These are phyloP conservation scores for Cryptotis parvus DNA, from an alignment of 2,113 vertebrate species.

Conservation along the genomic window DNA sequence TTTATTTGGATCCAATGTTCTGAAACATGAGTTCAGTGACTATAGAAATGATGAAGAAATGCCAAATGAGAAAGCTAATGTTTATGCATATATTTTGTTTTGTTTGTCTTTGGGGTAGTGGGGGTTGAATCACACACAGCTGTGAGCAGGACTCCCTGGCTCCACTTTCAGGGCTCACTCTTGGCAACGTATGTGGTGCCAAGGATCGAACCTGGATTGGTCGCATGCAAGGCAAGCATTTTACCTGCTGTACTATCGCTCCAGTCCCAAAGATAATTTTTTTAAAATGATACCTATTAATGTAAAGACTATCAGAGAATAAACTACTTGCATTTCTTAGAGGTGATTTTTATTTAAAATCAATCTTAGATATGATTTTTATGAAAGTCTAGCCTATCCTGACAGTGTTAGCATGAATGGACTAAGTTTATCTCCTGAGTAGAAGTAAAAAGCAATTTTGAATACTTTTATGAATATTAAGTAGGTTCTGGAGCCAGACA, in stretches of 20 bases:
- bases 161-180: too few relatives aligned
- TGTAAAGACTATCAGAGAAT: neutral
- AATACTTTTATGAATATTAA: slow-evolving; percentile 4
- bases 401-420: accelerated
- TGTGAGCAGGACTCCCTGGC: too few relatives aligned
- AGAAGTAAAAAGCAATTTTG: slow-evolving; percentile 33
- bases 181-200: too few relatives aligned
- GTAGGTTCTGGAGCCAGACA: neutral
- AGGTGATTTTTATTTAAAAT: too few relatives aligned
- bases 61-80: neutral
- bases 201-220: too few relatives aligned
- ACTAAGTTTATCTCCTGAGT: neutral
- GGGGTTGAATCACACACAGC: too few relatives aligned
- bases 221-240: too few relatives aligned
- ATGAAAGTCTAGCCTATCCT: neutral
- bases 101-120: neutral
- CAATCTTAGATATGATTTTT: too few relatives aligned
- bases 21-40: neutral
- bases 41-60: neutral
- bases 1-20: neutral
- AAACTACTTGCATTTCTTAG: too few relatives aligned
- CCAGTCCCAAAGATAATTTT: neutral
- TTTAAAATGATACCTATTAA: neutral
- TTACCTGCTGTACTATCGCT: neutral
- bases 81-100: neutral